Evolutionary conservation across 2,113 vertebrate species (phyloP).

Genomic region (Pachypanchax playfairii): DNA sequence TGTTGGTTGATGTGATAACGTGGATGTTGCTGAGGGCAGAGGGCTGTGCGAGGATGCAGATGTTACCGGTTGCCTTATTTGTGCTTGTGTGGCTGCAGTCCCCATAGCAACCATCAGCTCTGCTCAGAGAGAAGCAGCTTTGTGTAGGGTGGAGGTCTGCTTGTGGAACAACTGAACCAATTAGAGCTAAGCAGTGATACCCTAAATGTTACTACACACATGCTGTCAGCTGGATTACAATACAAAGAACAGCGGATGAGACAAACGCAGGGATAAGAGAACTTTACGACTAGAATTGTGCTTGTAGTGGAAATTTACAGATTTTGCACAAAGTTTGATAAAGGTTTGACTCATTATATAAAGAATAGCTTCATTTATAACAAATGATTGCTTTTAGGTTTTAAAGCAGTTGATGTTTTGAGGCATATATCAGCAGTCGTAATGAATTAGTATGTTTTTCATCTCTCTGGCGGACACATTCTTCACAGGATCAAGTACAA

Average conservation of each 20-base stretch:
- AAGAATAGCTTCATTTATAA: neutral
- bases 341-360: neutral
- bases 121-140: constrained; percentile 56
- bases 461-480: constrained; percentile 76
- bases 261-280: neutral
- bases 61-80: constrained; percentile 73
- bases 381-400: neutral
- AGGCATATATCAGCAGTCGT: constrained; percentile 47
- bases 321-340: neutral
- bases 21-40: constrained; percentile 47
- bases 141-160: constrained; percentile 60
- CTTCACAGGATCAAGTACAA: constrained; percentile 78
- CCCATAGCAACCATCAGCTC: constrained; percentile 77
- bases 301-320: neutral
- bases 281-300: neutral
- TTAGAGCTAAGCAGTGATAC: constrained; percentile 37
- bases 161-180: constrained; percentile 58
- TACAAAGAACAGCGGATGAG: neutral
- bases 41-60: constrained; percentile 62
- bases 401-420: constrained; percentile 21
- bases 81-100: constrained; percentile 68
- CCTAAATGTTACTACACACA: constrained; percentile 15
- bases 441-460: constrained; percentile 77
- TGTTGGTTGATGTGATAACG: constrained; percentile 32
- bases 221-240: neutral